phyloP scores from a whole-genome alignment of 2,797 vertebrate genomes.

The Chiloscyllium punctatum region DNA sequence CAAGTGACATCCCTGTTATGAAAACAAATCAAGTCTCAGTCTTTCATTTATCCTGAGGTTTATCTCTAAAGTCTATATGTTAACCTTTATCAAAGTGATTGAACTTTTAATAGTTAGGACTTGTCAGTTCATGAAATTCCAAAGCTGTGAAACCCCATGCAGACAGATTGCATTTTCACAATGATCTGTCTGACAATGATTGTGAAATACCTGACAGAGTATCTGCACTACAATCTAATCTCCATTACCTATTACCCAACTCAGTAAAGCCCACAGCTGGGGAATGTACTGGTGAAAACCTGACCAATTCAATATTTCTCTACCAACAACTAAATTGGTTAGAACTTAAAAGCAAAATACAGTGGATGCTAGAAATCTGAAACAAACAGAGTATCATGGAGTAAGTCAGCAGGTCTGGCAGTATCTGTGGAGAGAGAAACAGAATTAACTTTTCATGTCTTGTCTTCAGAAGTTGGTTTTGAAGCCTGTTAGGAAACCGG shows the following conservation, averaged over 20 bases:
- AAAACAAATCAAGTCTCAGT: not conserved
- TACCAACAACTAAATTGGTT: not conserved
- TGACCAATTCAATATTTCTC: not conserved
- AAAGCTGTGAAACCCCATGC: not conserved
- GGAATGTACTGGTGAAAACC: not conserved
- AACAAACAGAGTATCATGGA: too few relatives aligned
- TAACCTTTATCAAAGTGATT: conserved; percentile 22
- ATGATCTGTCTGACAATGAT: conserved; percentile 2
- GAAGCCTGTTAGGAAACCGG: too few relatives aligned
- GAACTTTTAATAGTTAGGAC: not conserved
- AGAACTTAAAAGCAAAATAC: too few relatives aligned
- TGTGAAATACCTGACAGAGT: not conserved
- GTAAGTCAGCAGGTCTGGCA: too few relatives aligned
- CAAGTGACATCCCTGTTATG: not conserved
- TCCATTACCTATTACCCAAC: not conserved
- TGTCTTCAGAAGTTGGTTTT: too few relatives aligned
- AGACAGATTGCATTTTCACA: not conserved
- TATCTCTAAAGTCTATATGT: not conserved
- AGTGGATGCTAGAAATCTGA: too few relatives aligned
- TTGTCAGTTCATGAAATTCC: conserved; percentile 6
- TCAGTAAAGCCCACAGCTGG: not conserved
- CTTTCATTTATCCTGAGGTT: not conserved
- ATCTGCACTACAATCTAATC: conserved; percentile 18
- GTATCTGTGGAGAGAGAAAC: too few relatives aligned
- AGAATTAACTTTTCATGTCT: too few relatives aligned